These are phyloP conservation scores for Mesorhabditis sp. DNA, from an alignment of 2,888 invertebrate species.

Conservation along the genomic window DNA sequence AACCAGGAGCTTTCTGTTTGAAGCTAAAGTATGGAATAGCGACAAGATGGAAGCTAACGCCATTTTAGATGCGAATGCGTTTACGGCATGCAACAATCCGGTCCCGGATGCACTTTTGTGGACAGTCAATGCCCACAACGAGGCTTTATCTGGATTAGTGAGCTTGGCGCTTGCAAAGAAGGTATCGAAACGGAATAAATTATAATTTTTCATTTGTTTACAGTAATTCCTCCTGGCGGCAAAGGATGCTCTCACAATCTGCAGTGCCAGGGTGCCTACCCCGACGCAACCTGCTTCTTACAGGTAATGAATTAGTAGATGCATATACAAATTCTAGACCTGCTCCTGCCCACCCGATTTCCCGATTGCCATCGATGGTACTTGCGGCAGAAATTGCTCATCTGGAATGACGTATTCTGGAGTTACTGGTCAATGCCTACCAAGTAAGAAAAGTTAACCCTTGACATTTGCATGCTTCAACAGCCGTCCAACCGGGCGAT, in stretches of 20 bases:
- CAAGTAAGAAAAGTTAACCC: constrained; percentile 32
- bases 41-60: too few species aligned
- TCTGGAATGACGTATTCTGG: constrained; percentile 51
- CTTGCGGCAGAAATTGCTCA: constrained; percentile 53
- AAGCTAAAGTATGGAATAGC: constrained; percentile 23
- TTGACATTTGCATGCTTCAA: constrained; percentile 13
- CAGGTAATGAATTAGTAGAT: constrained; percentile 18
- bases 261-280: constrained; percentile 53
- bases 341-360: constrained; percentile 51
- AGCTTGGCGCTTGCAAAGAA: constrained; percentile 56
- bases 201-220: constrained; percentile 18
- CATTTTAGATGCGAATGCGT: constrained; percentile 47
- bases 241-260: constrained; percentile 54
- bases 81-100: constrained; percentile 54
- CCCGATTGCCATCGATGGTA: constrained; percentile 57
- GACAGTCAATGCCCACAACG: constrained; percentile 53
- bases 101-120: constrained; percentile 53
- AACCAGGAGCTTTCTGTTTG: constrained; percentile 56
- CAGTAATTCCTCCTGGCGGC: constrained; percentile 56
- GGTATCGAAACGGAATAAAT: constrained; percentile 25
- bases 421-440: constrained; percentile 55
- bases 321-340: constrained; percentile 41
- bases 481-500: constrained; percentile 55
- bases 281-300: constrained; percentile 41
- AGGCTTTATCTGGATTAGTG: constrained; percentile 57